Base-by-base conservation (phyloP, 2,888 invertebrate genomes). In the Macrosoma leucophasiata region DNA sequence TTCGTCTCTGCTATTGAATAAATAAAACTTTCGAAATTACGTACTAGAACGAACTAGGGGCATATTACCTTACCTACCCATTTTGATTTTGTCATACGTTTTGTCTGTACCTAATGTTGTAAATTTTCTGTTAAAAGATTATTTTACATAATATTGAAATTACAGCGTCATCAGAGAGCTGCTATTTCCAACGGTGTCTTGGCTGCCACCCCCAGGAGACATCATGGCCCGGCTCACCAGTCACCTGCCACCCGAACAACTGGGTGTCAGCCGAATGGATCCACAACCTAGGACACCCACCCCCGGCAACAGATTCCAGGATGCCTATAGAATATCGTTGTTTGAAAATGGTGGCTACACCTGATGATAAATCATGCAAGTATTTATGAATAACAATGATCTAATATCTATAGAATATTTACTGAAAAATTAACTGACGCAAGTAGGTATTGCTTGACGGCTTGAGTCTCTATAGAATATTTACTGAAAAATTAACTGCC, bases 221-320 rank as follows among this genome's bases (percentile, higher is more conserved):
- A 2, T 30, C 48, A 8, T 50, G 52, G 6, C 56, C 66, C 3
- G 79, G 81, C 0, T 37, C 42, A 0, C 41, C 53, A 1, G 57
- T 67, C n/a, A 62, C 72, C 34, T 84, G 82, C 31, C 55, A 65
- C 8, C 79, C 79, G 0, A 39, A 52, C 11, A 77, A 77, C 54
- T 81, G 79, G 78, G 82, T 81, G 23, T 58, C 76, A 1, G 65
- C 81, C 0, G 63, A 69, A 33, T 84, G 82, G 82, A 55, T 82
- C 3, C 78, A 72, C 54, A 76, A 79, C 42, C 59, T 75, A 8
- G 79, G 78, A 0, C 77, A 82, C 30, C 78, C 76, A 1, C 76
- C 82, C 5, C 82, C 84, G 0, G 55, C 61, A 1, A 82, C 82
- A 0, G 76, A 73, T 27, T 78, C 81, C 3, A 66, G 48, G 38